Evolutionary conservation across 2,888 invertebrate species (phyloP).

Genomic region (Trachelus stipa): DNA sequence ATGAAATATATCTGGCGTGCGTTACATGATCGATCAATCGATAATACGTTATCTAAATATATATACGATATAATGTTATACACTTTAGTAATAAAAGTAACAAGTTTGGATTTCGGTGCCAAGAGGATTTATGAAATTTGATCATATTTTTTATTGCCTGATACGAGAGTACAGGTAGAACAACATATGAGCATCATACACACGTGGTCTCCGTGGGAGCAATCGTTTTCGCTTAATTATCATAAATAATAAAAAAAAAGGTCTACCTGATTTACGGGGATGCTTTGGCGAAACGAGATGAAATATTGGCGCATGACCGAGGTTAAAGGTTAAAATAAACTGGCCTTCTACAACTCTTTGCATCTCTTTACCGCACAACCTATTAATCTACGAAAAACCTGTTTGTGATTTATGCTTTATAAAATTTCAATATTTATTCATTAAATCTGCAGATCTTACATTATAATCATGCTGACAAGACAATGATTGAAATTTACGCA

Average conservation of each 20-base stretch:
- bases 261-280: slow-evolving; percentile 40
- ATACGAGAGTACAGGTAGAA: background rate
- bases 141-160: background rate
- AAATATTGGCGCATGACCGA: slow-evolving; percentile 36
- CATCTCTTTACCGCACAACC: slow-evolving; percentile 23
- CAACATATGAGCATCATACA: slow-evolving; percentile 8
- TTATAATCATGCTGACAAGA: background rate
- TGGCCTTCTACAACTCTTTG: slow-evolving; percentile 36
- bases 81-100: background rate
- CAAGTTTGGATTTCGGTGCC: background rate
- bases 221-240: slow-evolving; percentile 45
- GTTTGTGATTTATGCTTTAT: slow-evolving; percentile 29
- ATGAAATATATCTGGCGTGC: background rate
- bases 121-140: background rate
- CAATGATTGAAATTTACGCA: background rate
- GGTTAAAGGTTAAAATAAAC: slow-evolving; percentile 49
- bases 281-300: slow-evolving; percentile 38
- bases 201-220: slow-evolving; percentile 26
- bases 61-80: background rate
- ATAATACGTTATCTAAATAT: background rate
- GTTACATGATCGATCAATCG: background rate
- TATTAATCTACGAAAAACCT: slow-evolving; percentile 41
- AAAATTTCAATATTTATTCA: background rate
- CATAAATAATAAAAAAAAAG: slow-evolving; percentile 38
- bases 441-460: background rate